Evolutionary conservation across 2,888 invertebrate genomes (phyloP), one percentile per base, ranked within the genome.

Genomic region (Smittia aterrima): DNA sequence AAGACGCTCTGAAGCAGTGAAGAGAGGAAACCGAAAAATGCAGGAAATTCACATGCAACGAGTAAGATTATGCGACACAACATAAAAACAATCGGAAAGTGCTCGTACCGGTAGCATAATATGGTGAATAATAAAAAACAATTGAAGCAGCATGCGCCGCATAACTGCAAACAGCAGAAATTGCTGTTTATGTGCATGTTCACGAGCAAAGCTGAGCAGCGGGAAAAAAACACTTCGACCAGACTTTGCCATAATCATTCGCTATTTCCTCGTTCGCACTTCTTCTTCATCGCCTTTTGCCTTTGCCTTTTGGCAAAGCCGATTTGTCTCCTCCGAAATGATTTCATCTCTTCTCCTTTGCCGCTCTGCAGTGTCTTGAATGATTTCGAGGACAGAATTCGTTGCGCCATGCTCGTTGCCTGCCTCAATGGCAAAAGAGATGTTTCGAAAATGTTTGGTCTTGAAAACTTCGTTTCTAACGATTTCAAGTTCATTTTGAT

Each of bases 51-150:
- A 20, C 58, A 58, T 58, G 58, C 58, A 58, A 9, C 22, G 58
- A 58, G 22, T 58, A 58, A 22, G 18, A 20, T 58, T 58, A 58
- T 58, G 58, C 58, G 58, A 58, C 58, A 58, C 58, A 58, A 58
- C 58, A 58, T 58, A 20, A 58, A 58, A 58, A 58, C 58, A 58
- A 58, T 58, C 58, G 22, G 11, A 47, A 47, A 58, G 22, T 18
- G 22, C 22, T 22, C 22, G 58, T 58, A 58, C 58, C 58, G 58
- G 58, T 22, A 58, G 58, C 58, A 58, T 58, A 58, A 22, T 58
- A 58, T 18, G 58, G 22, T 18, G 58, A 58, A 58, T 58, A 58
- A 58, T 58, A 58, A 58, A 58, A 47, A 58, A n/a, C 47, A 47
- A 47, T 47, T 47, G 47, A 32, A 47, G 47, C 58, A 58, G 22